Evolutionary conservation across 2,888 invertebrate species (phyloP).

Genomic region (Coenonympha arcania): DNA sequence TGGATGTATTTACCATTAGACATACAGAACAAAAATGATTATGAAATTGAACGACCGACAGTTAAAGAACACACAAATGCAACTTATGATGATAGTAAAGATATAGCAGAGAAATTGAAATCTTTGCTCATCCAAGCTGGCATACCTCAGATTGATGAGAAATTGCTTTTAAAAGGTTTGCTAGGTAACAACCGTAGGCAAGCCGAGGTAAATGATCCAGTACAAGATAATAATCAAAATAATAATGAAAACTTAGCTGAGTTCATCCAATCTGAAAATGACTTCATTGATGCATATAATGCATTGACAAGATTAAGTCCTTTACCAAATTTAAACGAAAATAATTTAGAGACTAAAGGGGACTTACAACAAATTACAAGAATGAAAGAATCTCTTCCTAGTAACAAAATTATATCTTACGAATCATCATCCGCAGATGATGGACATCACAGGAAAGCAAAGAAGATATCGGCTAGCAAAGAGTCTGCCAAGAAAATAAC

Average conservation of each 20-base stretch:
- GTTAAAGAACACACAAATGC: constrained; percentile 25
- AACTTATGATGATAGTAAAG: constrained; percentile 31
- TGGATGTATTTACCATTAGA: constrained; percentile 64
- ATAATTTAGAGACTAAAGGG: constrained; percentile 8
- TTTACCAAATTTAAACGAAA: constrained; percentile 45
- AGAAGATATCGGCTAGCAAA: not conserved
- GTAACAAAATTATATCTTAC: not conserved
- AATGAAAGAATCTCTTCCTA: not conserved
- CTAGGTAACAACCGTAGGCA: constrained; percentile 29
- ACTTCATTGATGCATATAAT: constrained; percentile 68
- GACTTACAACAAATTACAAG: not conserved
- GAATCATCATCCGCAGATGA: not conserved
- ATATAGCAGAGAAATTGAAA: constrained; percentile 52
- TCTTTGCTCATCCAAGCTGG: constrained; percentile 50
- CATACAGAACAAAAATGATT: constrained; percentile 23
- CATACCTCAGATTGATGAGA: constrained; percentile 49
- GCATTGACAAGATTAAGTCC: constrained; percentile 61
- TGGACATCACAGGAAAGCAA: not conserved
- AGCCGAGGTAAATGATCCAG: constrained; percentile 27
- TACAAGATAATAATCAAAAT: constrained; percentile 20
- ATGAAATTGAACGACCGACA: constrained; percentile 23
- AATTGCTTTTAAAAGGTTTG: constrained; percentile 49
- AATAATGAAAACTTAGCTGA: constrained; percentile 42
- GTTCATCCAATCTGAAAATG: constrained; percentile 62
- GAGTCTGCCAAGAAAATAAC: not conserved